Evolutionary conservation across 2,888 invertebrate species (phyloP), one percentile per base, ranked within the genome.

Genomic region (Balanococcus diminutus): DNA sequence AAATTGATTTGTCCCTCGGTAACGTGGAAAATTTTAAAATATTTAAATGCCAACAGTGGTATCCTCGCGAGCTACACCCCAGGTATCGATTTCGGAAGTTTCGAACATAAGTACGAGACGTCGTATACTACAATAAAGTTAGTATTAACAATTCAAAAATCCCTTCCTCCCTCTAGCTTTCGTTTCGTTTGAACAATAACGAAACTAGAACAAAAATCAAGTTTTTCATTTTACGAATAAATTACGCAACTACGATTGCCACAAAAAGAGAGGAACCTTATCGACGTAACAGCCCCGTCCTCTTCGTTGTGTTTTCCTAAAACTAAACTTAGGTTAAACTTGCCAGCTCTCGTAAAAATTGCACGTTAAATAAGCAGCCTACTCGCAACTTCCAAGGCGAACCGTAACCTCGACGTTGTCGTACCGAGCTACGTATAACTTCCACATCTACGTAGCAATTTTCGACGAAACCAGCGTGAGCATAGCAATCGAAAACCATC

Each of bases 171-270:
- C 36, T 6, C 36, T 6, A 6, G 51, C 19, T 0, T 8, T 67
- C 28, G 11, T 25, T 25, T 25, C 61, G 61, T 61, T 56, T 25
- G 8, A 51, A 25, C 61, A 67, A 67, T 28, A 25, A 25, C 51
- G 8, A 67, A 67, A 67, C 61, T 67, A 67, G 61, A 67, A 67
- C 61, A 67, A 67, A 67, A 67, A 67, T 67, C 28, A 67, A 67
- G 28, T 67, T 67, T 67, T 67, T 67, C 61, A 67, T 67, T 67
- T 67, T 28, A 14, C 61, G 61, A 67, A 67, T 67, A 67, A 67
- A 67, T 67, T 67, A 28, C 61, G 61, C 61, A 67, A 67, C 61
- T 67, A 67, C 14, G 28, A 51, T 51, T 51, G 51, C 61, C 25
- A 67, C 51, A 51, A 51, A 19, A 51, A 51, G 19, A 51, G 19